Conservation (phyloP, 2,888 invertebrate genomes). For the Chymomyza fuscimana region DNA sequence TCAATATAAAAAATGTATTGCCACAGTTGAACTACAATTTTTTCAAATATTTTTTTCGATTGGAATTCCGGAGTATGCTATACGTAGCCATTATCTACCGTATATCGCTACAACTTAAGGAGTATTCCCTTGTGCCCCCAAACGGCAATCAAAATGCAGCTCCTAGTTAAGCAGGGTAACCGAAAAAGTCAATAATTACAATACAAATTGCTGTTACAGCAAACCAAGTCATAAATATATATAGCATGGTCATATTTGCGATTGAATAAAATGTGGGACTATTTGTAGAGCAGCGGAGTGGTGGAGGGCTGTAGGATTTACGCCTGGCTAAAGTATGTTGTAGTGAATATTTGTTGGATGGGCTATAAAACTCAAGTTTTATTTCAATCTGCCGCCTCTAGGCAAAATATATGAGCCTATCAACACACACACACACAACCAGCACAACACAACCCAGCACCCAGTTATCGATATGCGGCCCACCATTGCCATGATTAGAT, state of each 20-base stretch:
- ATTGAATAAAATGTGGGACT: not conserved
- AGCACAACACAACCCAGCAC: slow-evolving; percentile 17
- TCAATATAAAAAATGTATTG: too few relatives aligned
- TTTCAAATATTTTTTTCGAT: too few relatives aligned
- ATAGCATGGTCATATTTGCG: slow-evolving; percentile 12
- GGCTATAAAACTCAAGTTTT: slow-evolving; percentile 69
- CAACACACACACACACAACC: slow-evolving; percentile 18
- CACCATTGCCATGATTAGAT: slow-evolving; percentile 63
- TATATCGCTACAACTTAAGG: not conserved
- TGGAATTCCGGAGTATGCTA: too few relatives aligned
- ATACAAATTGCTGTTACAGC: slow-evolving; percentile 63
- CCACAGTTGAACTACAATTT: too few relatives aligned
- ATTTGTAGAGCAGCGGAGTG: not conserved
- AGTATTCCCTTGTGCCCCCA: not conserved
- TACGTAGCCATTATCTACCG: too few relatives aligned
- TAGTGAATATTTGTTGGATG: slow-evolving; percentile 35
- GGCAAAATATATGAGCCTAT: slow-evolving; percentile 55
- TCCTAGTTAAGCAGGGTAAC: slow-evolving; percentile 24
- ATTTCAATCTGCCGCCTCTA: slow-evolving; percentile 74
- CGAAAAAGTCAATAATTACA: slow-evolving; percentile 61
- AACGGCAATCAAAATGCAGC: slow-evolving; percentile 11
- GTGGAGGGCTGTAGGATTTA: not conserved
- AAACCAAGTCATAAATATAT: slow-evolving; percentile 61
- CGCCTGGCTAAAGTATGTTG: slow-evolving; percentile 4
- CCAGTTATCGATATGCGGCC: slow-evolving; percentile 65